A percentile compares a stretch with the other conserved stretches of the same genome.
Conservation (phyloP, 30 jellyfish, hydroid and myxozoan genomes). For the Aurelia sp. region DNA sequence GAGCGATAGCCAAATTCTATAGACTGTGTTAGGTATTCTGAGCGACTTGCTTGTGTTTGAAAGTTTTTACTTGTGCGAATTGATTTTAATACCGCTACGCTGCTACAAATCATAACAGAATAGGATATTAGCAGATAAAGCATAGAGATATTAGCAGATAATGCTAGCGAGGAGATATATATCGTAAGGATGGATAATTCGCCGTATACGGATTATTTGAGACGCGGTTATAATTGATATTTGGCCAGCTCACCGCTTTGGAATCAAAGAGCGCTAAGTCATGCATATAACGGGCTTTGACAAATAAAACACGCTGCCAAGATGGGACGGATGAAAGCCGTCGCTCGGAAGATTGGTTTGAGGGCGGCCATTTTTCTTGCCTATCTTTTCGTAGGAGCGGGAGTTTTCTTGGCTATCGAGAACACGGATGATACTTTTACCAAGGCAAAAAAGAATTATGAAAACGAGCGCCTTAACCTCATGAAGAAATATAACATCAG, state of each 20-base stretch:
- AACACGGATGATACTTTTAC: slow-evolving; percentile 20
- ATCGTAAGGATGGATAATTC: too few species aligned
- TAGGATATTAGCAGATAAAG: too few species aligned
- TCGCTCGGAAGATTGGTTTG: slow-evolving; percentile 66
- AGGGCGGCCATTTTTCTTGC: slow-evolving; percentile 82
- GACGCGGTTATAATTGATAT: neutral
- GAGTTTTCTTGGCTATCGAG: slow-evolving; percentile 84
- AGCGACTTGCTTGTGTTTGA: slow-evolving; percentile 8
- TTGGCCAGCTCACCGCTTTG: neutral
- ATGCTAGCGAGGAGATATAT: too few species aligned
- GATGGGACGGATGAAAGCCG: slow-evolving; percentile 76
- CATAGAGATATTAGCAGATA: too few species aligned
- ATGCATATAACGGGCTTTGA: neutral
- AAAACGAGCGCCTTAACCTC: neutral
- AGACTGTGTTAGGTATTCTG: slow-evolving; percentile 26
- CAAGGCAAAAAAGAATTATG: neutral
- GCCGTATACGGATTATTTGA: too few species aligned
- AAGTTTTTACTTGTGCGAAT: slow-evolving; percentile 3
- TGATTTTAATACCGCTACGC: neutral
- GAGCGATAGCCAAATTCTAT: slow-evolving; percentile 11
- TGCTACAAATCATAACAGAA: too few species aligned
- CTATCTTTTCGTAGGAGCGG: slow-evolving; percentile 90
- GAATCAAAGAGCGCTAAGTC: neutral
- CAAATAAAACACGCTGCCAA: slow-evolving; percentile 7
- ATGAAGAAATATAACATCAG: slow-evolving; percentile 49